These are phyloP conservation scores for Probosciger aterrimus DNA, from an alignment of 2,113 vertebrate genomes.

Conservation along the genomic window DNA sequence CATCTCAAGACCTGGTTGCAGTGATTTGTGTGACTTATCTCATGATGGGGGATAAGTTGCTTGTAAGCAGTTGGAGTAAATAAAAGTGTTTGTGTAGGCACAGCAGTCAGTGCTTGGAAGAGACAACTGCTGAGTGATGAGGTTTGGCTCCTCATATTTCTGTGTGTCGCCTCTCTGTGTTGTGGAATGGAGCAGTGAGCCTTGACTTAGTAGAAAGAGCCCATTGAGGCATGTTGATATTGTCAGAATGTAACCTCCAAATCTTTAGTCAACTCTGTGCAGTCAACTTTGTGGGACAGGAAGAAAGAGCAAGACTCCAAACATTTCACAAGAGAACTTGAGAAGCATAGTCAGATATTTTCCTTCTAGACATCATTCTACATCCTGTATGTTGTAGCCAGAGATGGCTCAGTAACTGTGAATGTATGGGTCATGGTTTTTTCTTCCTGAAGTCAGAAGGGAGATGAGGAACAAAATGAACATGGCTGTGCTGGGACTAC, in stretches of 20 bases:
- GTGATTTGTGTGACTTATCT: not conserved
- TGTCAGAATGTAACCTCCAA: not conserved
- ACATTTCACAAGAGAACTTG: not conserved
- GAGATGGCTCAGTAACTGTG: not conserved
- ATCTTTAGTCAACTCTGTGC: not conserved
- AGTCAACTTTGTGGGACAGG: not conserved
- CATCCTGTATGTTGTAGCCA: not conserved
- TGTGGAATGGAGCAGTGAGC: not conserved
- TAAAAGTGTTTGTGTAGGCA: not conserved
- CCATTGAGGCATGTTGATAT: not conserved
- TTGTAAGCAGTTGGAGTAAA: not conserved
- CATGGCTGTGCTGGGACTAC: not conserved
- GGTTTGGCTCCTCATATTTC: not conserved
- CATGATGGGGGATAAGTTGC: accelerated
- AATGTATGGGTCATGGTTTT: not conserved
- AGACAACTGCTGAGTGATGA: not conserved
- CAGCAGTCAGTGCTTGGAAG: not conserved
- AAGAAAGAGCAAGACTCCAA: not conserved
- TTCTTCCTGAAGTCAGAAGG: not conserved
- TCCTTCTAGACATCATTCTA: not conserved
- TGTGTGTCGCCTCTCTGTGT: not conserved
- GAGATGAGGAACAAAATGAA: not conserved
- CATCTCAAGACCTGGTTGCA: not conserved
- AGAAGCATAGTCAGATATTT: not conserved
- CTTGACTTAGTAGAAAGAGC: not conserved